Base-by-base conservation (phyloP, 1,140 invertebrate genomes). In the Sminthurides bifidus region DNA sequence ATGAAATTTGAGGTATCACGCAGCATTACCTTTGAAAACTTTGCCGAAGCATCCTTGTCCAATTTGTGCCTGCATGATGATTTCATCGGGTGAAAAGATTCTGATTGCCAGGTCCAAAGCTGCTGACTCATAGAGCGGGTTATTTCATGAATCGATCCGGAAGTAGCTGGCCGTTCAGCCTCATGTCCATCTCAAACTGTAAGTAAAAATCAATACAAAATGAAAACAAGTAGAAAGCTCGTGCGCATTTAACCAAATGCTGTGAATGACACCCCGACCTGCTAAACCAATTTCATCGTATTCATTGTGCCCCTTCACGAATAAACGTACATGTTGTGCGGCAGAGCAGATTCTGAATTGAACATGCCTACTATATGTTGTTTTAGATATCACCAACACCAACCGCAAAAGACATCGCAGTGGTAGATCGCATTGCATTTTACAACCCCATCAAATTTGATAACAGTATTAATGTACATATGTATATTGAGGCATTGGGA, bases 11-110 rank as follows among this genome's bases (percentile, higher is more conserved):
- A n/a, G n/a, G n/a, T n/a, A n/a, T n/a, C n/a, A n/a, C n/a, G n/a
- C n/a, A n/a, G n/a, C n/a, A n/a, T n/a, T n/a, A n/a, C 85, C 86
- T 82, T 84, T 88, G 66, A 80, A 87, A 31, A 92, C 89, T 73
- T 89, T 89, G n/a, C 87, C 88, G 67, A 91, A 92, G 66, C 85
- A 90, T 1, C 89, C 89, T 71, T 92, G 87, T 1, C 89, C 89
- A 41, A 92, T 84, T 62, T 87, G 83, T 60, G 85, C 77, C 0
- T 82, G 61, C 66, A 89, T 82, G 2, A 73, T 73, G 12, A 92
- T 70, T 1, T 76, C 76, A 40, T 83, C 80, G 45, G 78, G 71
- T 40, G 73, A 67, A 64, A 85, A 67, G 41, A 82, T 73, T 1
- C 77, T 79, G 2, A 85, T 77, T 38, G 74, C 73, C 53, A 75